phyloP scores from a whole-genome alignment of 2,113 vertebrate genomes.

The Cisticola juncidis region DNA sequence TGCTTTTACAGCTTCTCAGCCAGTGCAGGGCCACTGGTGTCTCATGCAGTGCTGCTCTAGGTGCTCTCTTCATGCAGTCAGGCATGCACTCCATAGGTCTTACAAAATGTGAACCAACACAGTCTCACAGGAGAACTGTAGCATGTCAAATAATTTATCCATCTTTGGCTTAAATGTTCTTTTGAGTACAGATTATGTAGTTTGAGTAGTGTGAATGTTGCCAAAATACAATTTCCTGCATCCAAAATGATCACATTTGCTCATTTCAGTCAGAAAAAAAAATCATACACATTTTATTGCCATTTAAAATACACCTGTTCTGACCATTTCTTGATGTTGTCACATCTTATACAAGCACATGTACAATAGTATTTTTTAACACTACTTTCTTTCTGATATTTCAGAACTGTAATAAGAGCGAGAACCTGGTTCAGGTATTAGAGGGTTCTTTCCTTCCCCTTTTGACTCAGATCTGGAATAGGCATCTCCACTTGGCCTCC shows the following conservation, averaged over 20 bases:
- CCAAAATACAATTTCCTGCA: background rate
- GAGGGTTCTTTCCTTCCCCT: background rate
- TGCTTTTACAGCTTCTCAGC: background rate
- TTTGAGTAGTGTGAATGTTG: background rate
- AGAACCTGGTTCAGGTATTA: background rate
- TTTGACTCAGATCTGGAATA: background rate
- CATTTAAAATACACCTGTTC: background rate
- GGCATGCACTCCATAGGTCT: rapidly evolving
- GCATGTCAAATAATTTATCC: background rate
- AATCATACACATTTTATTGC: background rate
- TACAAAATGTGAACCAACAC: rapidly evolving
- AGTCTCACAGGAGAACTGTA: background rate
- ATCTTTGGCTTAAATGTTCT: background rate
- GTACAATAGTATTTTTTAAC: background rate
- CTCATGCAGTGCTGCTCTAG: background rate
- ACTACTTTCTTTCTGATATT: background rate
- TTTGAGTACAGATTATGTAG: background rate
- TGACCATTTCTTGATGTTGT: background rate
- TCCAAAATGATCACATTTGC: background rate
- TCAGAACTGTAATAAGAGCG: background rate
- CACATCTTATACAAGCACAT: background rate
- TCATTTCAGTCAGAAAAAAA: background rate
- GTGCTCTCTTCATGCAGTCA: background rate
- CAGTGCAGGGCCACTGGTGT: background rate
- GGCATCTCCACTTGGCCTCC: background rate